These are phyloP conservation scores for Sinonovacula constricta DNA, from an alignment of 1,140 invertebrate species.

Conservation along the genomic window DNA sequence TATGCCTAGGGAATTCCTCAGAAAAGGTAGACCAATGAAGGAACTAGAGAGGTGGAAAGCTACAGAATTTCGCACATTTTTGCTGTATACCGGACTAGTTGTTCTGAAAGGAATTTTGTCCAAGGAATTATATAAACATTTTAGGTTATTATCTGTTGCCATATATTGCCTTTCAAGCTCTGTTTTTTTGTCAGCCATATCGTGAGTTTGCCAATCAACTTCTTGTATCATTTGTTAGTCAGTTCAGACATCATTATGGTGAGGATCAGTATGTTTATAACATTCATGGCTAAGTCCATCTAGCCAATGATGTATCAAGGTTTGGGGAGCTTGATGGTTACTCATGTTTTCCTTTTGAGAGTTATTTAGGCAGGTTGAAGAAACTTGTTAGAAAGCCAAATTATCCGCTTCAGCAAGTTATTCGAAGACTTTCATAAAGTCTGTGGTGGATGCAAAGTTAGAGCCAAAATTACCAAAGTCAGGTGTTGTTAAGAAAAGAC, in stretches of 20 bases:
- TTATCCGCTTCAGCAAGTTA: conserved; percentile 41
- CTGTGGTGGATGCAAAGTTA: too few relatives aligned
- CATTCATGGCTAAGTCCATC: conserved; percentile 47
- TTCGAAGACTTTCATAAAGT: conserved; percentile 42
- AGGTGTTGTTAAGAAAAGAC: background rate
- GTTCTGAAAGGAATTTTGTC: conserved; percentile 11
- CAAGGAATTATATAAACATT: conserved; percentile 22
- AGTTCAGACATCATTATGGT: conserved; percentile 40
- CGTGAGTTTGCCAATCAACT: conserved; percentile 42
- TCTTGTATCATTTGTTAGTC: conserved; percentile 32
- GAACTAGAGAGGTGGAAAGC: background rate
- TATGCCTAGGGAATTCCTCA: background rate
- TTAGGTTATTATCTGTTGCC: conserved; percentile 35
- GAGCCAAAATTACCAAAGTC: background rate
- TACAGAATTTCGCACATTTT: background rate
- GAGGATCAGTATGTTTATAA: conserved; percentile 42
- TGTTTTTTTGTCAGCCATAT: conserved; percentile 21
- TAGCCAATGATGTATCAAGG: conserved; percentile 29
- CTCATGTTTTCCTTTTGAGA: conserved; percentile 52
- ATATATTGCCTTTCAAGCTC: conserved; percentile 47
- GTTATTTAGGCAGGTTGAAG: conserved; percentile 43
- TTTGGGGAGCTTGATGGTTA: conserved; percentile 43
- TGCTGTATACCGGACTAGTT: conserved; percentile 50
- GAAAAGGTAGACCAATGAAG: background rate
- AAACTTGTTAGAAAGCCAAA: conserved; percentile 46